Conservation (phyloP, 2,113 vertebrate species). For the Melierax canorus region DNA sequence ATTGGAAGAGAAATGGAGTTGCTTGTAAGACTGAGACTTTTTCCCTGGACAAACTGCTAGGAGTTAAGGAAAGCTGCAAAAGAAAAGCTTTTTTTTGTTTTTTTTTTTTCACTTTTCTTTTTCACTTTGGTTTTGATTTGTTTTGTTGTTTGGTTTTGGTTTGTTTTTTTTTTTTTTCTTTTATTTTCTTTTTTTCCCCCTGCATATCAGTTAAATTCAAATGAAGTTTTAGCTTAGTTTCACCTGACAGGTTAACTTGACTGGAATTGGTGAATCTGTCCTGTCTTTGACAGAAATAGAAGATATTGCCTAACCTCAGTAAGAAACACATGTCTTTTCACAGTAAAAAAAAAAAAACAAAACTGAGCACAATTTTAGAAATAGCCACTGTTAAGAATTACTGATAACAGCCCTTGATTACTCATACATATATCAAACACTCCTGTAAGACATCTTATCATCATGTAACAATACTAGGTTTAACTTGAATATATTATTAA, state of each 20-base stretch:
- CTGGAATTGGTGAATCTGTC: neutral
- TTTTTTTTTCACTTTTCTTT: neutral
- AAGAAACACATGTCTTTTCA: neutral
- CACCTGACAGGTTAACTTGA: neutral
- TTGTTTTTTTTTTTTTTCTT: neutral
- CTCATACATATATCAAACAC: neutral
- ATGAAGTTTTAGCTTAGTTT: neutral
- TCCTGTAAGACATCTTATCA: neutral
- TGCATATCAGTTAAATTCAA: neutral
- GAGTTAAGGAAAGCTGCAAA: neutral
- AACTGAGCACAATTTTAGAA: neutral
- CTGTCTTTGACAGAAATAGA: neutral
- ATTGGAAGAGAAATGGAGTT: neutral
- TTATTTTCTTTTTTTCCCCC: no score
- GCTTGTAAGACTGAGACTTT: neutral
- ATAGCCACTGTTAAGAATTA: neutral
- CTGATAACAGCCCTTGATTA: neutral
- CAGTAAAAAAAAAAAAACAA: neutral
- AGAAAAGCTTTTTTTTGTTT: neutral
- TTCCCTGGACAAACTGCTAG: neutral
- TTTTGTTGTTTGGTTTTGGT: neutral
- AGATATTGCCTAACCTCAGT: neutral
- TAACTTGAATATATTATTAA: neutral
- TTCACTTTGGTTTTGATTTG: neutral
- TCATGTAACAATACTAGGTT: neutral